Percentiles rank a stretch among this genome's conserved stretches.
Conservation (phyloP, 2,888 invertebrate species). For the Atherix ibis region DNA sequence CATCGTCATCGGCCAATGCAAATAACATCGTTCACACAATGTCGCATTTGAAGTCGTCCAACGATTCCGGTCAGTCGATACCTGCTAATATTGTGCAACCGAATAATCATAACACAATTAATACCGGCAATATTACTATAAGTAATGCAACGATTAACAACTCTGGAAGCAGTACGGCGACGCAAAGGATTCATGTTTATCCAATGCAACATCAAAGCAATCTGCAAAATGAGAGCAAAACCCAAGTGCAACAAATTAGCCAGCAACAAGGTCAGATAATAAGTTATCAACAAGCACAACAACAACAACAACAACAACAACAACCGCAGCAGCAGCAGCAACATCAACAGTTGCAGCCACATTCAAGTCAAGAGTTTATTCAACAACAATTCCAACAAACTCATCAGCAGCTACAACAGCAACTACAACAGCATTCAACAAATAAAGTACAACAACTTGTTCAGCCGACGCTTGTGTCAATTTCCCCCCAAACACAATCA, state of each 20-base stretch:
- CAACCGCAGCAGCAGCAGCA: slow-evolving; percentile 14
- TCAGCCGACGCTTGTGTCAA: slow-evolving; percentile 4
- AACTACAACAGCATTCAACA: slow-evolving; percentile 5
- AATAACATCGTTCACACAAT: background rate
- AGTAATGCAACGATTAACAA: slow-evolving; percentile 13
- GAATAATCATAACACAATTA: slow-evolving; percentile 26
- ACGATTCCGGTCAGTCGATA: slow-evolving; percentile 17
- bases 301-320: slow-evolving; percentile 15
- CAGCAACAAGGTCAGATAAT: too few relatives aligned
- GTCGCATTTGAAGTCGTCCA: slow-evolving; percentile 1
- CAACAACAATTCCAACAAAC: slow-evolving; percentile 9
- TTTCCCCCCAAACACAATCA: slow-evolving; percentile 8
- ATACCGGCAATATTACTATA: slow-evolving; percentile 10
- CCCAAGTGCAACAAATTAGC: slow-evolving; percentile 7
- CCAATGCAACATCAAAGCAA: slow-evolving; percentile 25
- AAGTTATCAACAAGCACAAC: slow-evolving; percentile 11
- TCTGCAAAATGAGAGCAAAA: slow-evolving; percentile 4
- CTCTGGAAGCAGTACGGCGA: slow-evolving; percentile 7
- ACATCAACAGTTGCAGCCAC: slow-evolving; percentile 7
- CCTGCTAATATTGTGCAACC: slow-evolving; percentile 30
- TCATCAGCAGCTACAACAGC: slow-evolving; percentile 9
- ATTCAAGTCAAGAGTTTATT: slow-evolving; percentile 10
- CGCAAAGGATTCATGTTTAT: slow-evolving; percentile 26
- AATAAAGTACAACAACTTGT: too few relatives aligned
- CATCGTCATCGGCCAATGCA: background rate